Conservation (phyloP, 2,797 vertebrate genomes). For the Urosaurus nigricauda region DNA sequence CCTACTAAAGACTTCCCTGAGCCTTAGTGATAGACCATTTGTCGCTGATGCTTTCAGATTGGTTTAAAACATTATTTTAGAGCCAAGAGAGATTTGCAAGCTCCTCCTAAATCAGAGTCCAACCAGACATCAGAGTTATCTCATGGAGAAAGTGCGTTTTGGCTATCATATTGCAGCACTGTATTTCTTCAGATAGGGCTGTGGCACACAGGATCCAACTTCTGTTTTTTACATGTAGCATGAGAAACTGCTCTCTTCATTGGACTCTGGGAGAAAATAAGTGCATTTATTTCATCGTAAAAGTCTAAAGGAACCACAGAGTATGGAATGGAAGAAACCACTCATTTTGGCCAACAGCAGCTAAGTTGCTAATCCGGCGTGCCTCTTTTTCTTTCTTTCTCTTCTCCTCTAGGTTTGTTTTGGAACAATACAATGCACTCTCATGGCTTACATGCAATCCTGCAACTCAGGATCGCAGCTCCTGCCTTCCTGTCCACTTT, state of each 20-base stretch:
- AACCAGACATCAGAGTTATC: neutral
- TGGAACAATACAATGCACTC: slow-evolving; percentile 99
- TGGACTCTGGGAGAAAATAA: neutral
- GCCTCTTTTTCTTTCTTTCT: neutral
- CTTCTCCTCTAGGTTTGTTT: slow-evolving; percentile 87
- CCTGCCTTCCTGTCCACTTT: slow-evolving; percentile 97
- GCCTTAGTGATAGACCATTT: neutral
- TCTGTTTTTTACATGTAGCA: neutral
- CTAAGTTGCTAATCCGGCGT: neutral
- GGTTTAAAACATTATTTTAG: neutral
- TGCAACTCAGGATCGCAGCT: slow-evolving; percentile 95
- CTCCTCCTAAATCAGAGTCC: neutral
- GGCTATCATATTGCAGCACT: neutral
- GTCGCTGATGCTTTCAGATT: neutral
- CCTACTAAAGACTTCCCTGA: neutral
- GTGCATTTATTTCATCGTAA: neutral
- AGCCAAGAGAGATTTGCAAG: neutral
- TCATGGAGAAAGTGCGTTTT: neutral
- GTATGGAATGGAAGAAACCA: neutral
- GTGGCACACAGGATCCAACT: neutral
- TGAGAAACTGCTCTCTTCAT: neutral
- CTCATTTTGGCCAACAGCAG: neutral
- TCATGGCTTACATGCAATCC: slow-evolving; percentile 98
- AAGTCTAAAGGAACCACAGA: neutral
- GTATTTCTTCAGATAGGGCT: neutral